Conservation (phyloP, 2,797 vertebrate genomes). For the Alauda arvensis region DNA sequence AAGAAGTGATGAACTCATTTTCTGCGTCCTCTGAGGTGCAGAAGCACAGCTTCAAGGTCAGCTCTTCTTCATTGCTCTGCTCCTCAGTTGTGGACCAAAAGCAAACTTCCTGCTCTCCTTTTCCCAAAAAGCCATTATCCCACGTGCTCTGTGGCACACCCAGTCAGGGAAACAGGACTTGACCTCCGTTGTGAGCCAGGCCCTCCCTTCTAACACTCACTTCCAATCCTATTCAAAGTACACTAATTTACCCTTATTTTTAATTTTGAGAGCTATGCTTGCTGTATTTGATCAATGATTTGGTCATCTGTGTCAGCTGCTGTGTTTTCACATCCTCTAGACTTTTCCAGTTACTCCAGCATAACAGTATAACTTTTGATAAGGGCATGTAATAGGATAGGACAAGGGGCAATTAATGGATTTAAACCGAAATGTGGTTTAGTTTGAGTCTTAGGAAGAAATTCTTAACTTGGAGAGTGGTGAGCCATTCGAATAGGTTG, state of each 20-base stretch:
- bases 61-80: neutral
- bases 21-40: neutral
- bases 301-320: neutral
- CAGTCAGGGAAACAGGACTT: neutral
- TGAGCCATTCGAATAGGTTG: neutral
- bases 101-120: neutral
- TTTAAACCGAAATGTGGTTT: neutral
- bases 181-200: neutral
- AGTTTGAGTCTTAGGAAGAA: neutral
- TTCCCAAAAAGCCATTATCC: neutral
- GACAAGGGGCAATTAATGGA: neutral
- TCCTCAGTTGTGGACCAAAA: rapidly evolving
- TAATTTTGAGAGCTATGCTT: neutral
- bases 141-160: rapidly evolving
- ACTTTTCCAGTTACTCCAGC: neutral
- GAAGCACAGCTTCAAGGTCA: neutral
- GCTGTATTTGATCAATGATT: neutral
- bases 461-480: neutral
- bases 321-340: neutral
- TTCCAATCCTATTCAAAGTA: neutral
- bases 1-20: neutral
- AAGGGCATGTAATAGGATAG: neutral
- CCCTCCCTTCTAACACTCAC: neutral
- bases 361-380: neutral
- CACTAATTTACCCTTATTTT: neutral